Evolutionary conservation across 1,140 invertebrate genomes (phyloP), one percentile per base, ranked within the genome.

Genomic region (Orchesella cincta): DNA sequence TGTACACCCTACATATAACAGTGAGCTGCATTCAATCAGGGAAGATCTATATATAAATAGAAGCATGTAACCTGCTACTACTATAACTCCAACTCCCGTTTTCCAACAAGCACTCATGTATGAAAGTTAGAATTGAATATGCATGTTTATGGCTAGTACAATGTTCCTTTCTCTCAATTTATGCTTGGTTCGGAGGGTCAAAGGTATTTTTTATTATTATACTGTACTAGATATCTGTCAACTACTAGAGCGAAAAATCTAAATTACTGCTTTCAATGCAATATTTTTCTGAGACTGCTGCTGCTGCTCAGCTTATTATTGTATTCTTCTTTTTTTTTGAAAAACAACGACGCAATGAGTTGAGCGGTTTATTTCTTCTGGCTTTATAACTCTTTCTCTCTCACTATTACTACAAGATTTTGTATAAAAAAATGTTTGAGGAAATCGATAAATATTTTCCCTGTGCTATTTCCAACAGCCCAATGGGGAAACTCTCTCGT

Each of bases 161-260:
- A 67, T 67, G 31, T 3, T 67, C 14, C 62, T 33, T 2, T 14
- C 62, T 57, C 26, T 14, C 62, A 67, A 33, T 67, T 67, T 67
- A 67, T 67, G 31, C 62, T 67, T 67, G 62, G 62, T 67, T 67
- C 62, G 33, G 23, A 67, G 62, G 62, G 62, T 67, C 62, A 67
- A 67, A 67, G 62, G 62, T 67, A 67, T 67, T 29, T 57, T 67
- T 67, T 67, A 67, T 67, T 67, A 67, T 67, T 67, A 31, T 67
- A 33, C 62, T 67, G 26, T 67, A 67, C 8, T 12, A 67, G 62
- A 67, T 67, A 67, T 67, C 62, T 67, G 62, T 67, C 62, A 67
- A 31, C 62, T 31, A 67, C 62, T 67, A 29, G 31, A 67, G 62
- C 31, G 62, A 67, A 67, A 67, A 67, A 67, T 67, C 62, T 67